Base-by-base conservation (phyloP, 2,888 invertebrate species). In the Brenthis ino region DNA sequence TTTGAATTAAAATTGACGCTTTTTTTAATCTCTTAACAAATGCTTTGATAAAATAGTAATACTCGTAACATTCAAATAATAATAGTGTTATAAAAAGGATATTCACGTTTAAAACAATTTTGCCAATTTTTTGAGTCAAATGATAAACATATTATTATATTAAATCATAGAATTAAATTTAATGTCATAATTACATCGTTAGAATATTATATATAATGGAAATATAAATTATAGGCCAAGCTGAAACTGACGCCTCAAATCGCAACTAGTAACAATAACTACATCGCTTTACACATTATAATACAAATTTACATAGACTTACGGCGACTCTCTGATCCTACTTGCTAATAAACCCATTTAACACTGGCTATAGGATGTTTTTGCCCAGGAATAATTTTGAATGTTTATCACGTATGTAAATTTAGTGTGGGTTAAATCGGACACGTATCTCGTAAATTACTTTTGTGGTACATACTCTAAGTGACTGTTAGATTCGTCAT, bases 361-460 rank as follows among this genome's bases (percentile, higher is more conserved):
- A 77, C 80, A 79, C 76, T 77, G 74, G 76, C 77, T 74, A 77
- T 75, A 76, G 76, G 73, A 73, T 80, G 76, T 82, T 81, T 80
- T 77, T 76, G 58, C 68, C 54, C 12, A 65, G 53, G 61, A 43
- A 64, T 71, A 67, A 67, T 72, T 70, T 67, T 65, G 64, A 55
- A 66, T 66, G 63, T 82, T 87, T 85, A 84, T 86, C 83, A 83
- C 81, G 80, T 84, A 88, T 87, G 86, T 82, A 85, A 86, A 86
- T 85, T 33, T 51, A 47, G 79, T 74, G 78, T 82, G 82, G 85
- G 84, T 84, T 82, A 85, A 87, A 83, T 85, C 82, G 82, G 80
- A 80, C 82, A 83, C 82, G 80, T 84, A 77, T 76, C 79, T 81
- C 80, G 81, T 82, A 86, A 86, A 86, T 87, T 85, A 87, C 86